These are phyloP conservation scores for Drosophila ezoana DNA, from an alignment of 2,888 invertebrate genomes.

Conservation along the genomic window DNA sequence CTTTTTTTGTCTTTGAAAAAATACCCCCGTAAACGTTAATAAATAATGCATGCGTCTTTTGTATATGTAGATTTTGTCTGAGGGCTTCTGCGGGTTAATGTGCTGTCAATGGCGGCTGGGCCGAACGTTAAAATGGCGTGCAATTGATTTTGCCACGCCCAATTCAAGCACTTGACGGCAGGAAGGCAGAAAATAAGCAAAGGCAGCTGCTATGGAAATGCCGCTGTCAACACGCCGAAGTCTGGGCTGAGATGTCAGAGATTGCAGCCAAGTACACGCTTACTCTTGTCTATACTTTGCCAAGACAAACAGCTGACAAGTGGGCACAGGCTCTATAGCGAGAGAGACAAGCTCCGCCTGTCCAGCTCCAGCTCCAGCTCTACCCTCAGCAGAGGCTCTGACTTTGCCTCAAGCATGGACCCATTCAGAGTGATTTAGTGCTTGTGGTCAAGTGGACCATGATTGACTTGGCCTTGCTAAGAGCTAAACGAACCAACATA, in stretches of 20 bases:
- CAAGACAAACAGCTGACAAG: constrained; percentile 75
- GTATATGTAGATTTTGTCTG: constrained; percentile 62
- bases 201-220: constrained; percentile 66
- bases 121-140: constrained; percentile 57
- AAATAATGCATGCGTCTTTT: constrained; percentile 75
- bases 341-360: constrained; percentile 2
- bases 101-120: constrained; percentile 58
- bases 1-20: constrained; percentile 13
- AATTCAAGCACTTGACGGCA: constrained; percentile 34
- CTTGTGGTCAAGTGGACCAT: constrained; percentile 75
- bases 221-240: constrained; percentile 66
- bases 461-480: constrained; percentile 62
- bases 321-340: constrained; percentile 20
- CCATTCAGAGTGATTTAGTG: constrained; percentile 75
- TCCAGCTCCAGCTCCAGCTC: constrained; percentile 8
- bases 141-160: constrained; percentile 75
- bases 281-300: constrained; percentile 49
- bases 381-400: constrained; percentile 10
- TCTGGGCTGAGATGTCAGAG: constrained; percentile 33
- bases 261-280: constrained; percentile 53
- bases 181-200: constrained; percentile 18
- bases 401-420: constrained; percentile 33
- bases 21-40: constrained; percentile 53
- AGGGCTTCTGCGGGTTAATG: constrained; percentile 61
- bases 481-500: constrained; percentile 54